Conservation (phyloP, 2,113 vertebrate genomes). For the Cavia aperea region DNA sequence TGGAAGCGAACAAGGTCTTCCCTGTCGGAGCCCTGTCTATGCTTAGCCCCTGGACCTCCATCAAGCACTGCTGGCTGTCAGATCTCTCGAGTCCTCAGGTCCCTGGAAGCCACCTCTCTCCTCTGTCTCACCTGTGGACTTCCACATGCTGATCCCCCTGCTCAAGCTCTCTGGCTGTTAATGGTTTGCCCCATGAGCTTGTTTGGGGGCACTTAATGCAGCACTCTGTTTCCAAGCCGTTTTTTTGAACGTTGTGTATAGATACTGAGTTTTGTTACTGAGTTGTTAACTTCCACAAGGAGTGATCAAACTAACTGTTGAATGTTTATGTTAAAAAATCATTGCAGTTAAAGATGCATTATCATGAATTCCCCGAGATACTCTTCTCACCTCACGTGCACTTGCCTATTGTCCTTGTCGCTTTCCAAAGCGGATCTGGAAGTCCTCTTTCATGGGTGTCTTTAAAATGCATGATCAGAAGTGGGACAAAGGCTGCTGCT, state of each 20-base stretch:
- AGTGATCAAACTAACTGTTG: neutral
- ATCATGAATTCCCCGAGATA: neutral
- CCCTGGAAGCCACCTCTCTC: accelerated
- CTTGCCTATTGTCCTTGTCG: neutral
- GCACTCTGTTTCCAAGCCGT: neutral
- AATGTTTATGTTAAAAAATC: neutral
- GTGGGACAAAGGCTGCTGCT: neutral
- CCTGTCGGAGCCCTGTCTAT: neutral
- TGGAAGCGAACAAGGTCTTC: neutral
- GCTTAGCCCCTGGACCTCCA: neutral
- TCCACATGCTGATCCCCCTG: neutral
- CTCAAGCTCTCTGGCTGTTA: neutral
- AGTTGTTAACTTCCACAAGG: neutral
- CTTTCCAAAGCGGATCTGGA: neutral
- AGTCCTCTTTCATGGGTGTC: neutral
- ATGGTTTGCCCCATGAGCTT: neutral
- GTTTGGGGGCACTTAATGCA: neutral
- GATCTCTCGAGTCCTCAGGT: neutral
- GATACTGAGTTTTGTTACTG: neutral
- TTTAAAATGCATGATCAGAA: neutral
- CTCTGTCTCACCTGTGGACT: neutral
- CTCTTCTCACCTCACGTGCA: neutral
- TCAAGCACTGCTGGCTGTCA: neutral
- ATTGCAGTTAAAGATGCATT: neutral
- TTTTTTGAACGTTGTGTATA: neutral